These are phyloP conservation scores for Lithophane leautieri DNA, from an alignment of 2,888 invertebrate genomes.

Conservation along the genomic window DNA sequence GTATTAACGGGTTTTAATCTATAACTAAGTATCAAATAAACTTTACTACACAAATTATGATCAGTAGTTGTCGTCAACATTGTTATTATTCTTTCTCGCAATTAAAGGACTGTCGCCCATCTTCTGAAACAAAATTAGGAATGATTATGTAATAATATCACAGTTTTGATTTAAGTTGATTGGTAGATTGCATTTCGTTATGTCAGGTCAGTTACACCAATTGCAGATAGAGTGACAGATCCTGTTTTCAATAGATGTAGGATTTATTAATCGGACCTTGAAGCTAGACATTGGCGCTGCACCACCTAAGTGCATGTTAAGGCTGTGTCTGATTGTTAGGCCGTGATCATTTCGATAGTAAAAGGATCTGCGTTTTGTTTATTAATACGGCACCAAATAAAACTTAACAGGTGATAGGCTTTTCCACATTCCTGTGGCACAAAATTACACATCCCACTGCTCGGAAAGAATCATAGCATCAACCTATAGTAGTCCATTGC, in stretches of 20 bases:
- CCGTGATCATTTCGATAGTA: not conserved
- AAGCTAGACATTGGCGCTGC: conserved; percentile 21
- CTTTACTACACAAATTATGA: conserved; percentile 16
- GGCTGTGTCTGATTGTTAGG: not conserved
- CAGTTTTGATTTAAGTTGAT: not conserved
- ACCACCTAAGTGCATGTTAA: not conserved
- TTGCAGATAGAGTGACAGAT: conserved; percentile 31
- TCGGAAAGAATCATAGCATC: not conserved
- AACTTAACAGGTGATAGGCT: not conserved
- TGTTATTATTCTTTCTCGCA: conserved; percentile 68
- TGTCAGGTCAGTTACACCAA: conserved; percentile 39
- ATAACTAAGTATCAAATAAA: conserved; percentile 15
- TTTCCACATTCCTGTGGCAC: not conserved
- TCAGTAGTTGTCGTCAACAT: conserved; percentile 39
- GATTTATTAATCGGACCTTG: conserved; percentile 40
- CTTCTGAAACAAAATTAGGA: conserved; percentile 73
- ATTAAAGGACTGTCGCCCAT: conserved; percentile 65
- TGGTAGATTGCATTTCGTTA: conserved; percentile 24
- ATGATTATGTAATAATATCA: not conserved
- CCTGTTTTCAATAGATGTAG: conserved; percentile 37
- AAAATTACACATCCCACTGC: not conserved
- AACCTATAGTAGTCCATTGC: not conserved
- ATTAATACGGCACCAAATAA: not conserved
- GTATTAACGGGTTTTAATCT: conserved; percentile 23
- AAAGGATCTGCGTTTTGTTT: not conserved